Evolutionary conservation across 2,797 vertebrate species (phyloP).

Genomic region (Darevskia mixta): DNA sequence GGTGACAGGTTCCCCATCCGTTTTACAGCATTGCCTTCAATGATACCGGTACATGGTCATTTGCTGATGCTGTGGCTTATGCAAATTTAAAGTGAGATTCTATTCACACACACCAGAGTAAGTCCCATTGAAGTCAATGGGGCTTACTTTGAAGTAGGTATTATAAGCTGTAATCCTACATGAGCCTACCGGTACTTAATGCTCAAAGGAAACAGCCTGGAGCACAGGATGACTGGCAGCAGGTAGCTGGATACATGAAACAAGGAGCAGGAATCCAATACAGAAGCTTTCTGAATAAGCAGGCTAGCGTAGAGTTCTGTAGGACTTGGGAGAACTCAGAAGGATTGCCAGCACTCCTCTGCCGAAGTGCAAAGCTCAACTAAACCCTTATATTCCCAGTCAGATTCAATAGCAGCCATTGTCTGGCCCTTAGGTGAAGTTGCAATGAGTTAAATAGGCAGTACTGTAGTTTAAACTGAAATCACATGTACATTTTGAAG

Average conservation of each 20-base stretch:
- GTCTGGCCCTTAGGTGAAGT: background rate
- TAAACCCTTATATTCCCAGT: background rate
- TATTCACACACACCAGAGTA: too few species aligned
- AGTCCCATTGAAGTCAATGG: too few species aligned
- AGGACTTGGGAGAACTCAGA: background rate
- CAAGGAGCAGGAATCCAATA: background rate
- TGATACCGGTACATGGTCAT: background rate
- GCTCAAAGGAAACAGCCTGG: background rate
- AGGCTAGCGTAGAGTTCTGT: background rate
- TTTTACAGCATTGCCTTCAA: background rate
- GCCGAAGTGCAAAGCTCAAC: background rate
- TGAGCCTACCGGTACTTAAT: background rate
- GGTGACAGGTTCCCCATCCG: too few species aligned
- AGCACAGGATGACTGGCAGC: background rate
- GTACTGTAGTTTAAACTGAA: background rate
- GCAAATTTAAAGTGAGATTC: background rate
- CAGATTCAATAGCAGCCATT: background rate
- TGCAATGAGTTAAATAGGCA: background rate
- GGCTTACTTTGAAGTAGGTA: too few species aligned
- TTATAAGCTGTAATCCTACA: background rate
- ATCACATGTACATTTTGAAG: background rate
- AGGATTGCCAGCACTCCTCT: background rate
- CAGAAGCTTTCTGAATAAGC: background rate
- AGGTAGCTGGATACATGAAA: background rate
- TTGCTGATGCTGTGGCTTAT: background rate